These are phyloP conservation scores for Napeogenes sylphis DNA, from an alignment of 2,888 invertebrate species.

Conservation along the genomic window DNA sequence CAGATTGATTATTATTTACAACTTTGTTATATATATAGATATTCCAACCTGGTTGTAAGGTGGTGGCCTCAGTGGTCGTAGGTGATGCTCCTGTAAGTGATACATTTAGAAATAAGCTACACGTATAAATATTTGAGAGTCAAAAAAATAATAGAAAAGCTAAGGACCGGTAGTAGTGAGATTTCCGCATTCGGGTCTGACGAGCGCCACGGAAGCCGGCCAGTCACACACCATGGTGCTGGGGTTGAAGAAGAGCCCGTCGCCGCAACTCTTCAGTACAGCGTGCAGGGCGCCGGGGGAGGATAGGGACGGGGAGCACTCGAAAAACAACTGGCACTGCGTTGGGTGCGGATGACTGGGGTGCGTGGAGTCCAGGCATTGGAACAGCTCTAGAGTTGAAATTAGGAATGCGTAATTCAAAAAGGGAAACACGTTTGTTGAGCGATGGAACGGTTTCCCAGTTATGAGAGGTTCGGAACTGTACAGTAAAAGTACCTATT, in stretches of 20 bases:
- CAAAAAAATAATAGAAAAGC: constrained; percentile 11
- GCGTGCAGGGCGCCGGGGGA: constrained; percentile 57
- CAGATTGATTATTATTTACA: too few species aligned
- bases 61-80: too few species aligned
- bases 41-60: too few species aligned
- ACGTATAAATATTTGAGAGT: background rate
- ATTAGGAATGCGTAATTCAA: too few species aligned
- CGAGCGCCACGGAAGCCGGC: constrained; percentile 73
- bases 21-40: too few species aligned
- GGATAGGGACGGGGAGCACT: constrained; percentile 74
- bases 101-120: too few species aligned
- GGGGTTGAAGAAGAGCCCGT: constrained; percentile 82
- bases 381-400: constrained; percentile 43
- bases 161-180: constrained; percentile 20
- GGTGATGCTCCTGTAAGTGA: too few species aligned
- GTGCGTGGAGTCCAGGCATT: constrained; percentile 58
- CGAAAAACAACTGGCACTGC: constrained; percentile 84
- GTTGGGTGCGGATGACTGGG: constrained; percentile 80
- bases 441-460: background rate
- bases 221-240: constrained; percentile 80
- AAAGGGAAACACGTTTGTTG: too few species aligned
- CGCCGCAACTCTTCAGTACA: constrained; percentile 82
- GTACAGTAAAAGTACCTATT: background rate
- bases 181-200: constrained; percentile 79
- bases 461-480: background rate